These are phyloP conservation scores for Lamprologus speciosus DNA, from an alignment of 2,113 vertebrate species.

Conservation along the genomic window DNA sequence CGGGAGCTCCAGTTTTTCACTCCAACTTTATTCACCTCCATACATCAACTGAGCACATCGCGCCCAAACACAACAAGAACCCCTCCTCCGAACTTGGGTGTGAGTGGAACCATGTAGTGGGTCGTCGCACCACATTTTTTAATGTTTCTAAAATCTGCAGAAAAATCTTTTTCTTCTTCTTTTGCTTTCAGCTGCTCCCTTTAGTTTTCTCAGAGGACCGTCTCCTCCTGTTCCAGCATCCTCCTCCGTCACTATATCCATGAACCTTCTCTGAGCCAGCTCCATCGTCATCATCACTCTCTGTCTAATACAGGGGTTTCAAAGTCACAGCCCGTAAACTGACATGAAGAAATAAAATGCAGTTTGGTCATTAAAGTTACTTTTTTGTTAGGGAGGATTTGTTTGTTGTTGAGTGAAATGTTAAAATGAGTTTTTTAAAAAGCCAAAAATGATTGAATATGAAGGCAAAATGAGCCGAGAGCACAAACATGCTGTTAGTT, in stretches of 20 bases:
- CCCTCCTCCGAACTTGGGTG: not conserved
- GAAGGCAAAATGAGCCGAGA: not conserved
- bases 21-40: not conserved
- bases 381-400: not conserved
- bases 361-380: not conserved
- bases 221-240: not conserved
- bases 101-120: not conserved
- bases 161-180: not conserved
- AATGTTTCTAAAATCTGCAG: not conserved
- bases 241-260: not conserved
- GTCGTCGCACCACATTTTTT: fast-evolving
- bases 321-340: not conserved
- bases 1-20: not conserved
- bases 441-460: not conserved
- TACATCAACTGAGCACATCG: not conserved
- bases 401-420: not conserved
- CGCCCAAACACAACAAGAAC: not conserved
- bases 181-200: not conserved
- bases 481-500: not conserved
- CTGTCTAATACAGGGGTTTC: fast-evolving
- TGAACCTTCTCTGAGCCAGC: not conserved
- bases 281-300: not conserved
- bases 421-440: not conserved
- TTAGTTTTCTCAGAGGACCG: not conserved
- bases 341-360: not conserved